Base-by-base conservation (phyloP, 2,113 vertebrate genomes). In the Campylomormyrus tamandua region DNA sequence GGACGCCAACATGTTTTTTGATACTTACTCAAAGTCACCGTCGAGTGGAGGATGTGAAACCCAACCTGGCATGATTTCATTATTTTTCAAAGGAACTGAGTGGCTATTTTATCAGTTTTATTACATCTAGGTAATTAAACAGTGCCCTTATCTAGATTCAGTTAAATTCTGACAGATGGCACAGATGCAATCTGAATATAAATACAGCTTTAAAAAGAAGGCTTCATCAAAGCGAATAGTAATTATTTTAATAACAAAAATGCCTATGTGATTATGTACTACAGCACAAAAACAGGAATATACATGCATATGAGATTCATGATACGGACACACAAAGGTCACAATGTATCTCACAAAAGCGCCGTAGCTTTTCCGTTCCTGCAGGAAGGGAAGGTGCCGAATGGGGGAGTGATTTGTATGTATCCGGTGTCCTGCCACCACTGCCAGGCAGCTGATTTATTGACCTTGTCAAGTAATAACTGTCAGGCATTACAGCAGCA, bases 101-200 rank as follows among this genome's bases (percentile, higher is more conserved):
- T 50, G 45, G 45, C 45, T 86, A 86, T 86, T 86, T 86, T 86
- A 86, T 50, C 45, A n/a, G 48, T 86, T 49, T 86, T 86, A 50
- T 46, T 86, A 13, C 83, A 86, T 86, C 83, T 86, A 86, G 83
- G 83, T 50, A 86, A 86, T 86, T 86, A 86, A 86, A 86, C 24
- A 5, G 48, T 24, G 83, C 83, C 83, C 83, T 86, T 86, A 86
- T 48, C 83, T 19, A n/a, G 83, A 49, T 24, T 48, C 17, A 86
- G 46, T 86, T 50, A 86, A 86, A 86, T 21, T 48, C 83, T 86
- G 83, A 86, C 83, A 86, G 83, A 86, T 86, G 83, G 83, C 11
- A 27, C 45, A 6, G 45, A 86, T 86, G 83, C 83, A 50, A 48
- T 49, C 46, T 50, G 83, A 86, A 86, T 86, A 31, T 86, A 86